Conservation (phyloP, 1,140 invertebrate species). For the Geopemphigus sp. region DNA sequence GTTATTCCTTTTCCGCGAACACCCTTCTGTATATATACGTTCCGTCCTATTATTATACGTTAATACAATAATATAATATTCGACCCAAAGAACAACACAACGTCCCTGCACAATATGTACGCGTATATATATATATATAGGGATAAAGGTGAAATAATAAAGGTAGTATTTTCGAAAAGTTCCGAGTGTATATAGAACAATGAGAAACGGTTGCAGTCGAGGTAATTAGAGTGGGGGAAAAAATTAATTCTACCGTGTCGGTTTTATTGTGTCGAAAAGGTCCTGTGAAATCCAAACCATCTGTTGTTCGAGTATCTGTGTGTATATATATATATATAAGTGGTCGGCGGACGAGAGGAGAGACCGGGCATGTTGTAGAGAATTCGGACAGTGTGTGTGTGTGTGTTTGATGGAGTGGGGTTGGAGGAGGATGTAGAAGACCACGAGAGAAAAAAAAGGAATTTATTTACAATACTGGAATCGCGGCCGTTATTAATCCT, state of each 20-base stretch:
- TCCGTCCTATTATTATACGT: too few relatives aligned
- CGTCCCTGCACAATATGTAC: too few relatives aligned
- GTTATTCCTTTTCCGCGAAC: too few relatives aligned
- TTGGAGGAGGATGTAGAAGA: not conserved
- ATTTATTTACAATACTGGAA: slow-evolving; percentile 43
- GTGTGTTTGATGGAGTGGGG: not conserved
- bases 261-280: slow-evolving; percentile 45
- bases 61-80: too few relatives aligned
- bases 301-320: slow-evolving; percentile 24
- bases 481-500: slow-evolving; percentile 34
- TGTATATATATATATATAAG: too few relatives aligned
- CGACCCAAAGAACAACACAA: too few relatives aligned
- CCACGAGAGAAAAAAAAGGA: not conserved
- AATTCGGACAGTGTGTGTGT: not conserved
- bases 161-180: too few relatives aligned
- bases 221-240: slow-evolving; percentile 29
- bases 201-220: slow-evolving; percentile 25
- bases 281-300: slow-evolving; percentile 32
- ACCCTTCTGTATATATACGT: too few relatives aligned
- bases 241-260: slow-evolving; percentile 42
- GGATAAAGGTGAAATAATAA: too few relatives aligned
- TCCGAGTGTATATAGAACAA: not conserved
- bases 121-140: too few relatives aligned
- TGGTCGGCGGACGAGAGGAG: not conserved
- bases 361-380: too few relatives aligned